Conservation (phyloP, 1,140 invertebrate species). For the Brachionus asplanchnoidis region DNA sequence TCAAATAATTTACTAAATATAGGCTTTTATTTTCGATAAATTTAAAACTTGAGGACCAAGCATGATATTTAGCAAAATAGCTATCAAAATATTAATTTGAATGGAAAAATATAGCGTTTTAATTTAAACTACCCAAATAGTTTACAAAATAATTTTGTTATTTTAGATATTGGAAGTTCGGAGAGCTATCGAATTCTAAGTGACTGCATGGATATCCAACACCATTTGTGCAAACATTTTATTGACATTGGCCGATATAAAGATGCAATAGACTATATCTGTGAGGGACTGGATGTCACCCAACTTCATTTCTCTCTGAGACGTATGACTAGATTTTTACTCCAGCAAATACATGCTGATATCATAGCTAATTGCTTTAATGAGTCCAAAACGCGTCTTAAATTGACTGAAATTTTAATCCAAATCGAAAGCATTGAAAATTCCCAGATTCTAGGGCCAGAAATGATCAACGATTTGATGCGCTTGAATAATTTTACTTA, state of each 20-base stretch:
- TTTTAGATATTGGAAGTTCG: constrained; percentile 6
- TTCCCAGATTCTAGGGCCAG: neutral
- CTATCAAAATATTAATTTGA: neutral
- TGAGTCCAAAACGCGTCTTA: neutral
- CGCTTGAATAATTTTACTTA: neutral
- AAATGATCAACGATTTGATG: neutral
- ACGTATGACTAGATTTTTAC: neutral
- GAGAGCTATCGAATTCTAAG: constrained; percentile 16
- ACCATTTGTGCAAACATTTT: constrained; percentile 28
- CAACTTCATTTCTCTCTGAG: neutral
- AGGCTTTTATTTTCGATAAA: no score
- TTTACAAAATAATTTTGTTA: neutral
- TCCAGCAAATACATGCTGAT: constrained; percentile 16
- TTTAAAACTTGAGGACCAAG: no score
- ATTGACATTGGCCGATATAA: constrained; percentile 18
- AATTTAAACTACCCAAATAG: neutral
- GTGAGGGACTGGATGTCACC: neutral
- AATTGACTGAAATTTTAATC: constrained; percentile 9
- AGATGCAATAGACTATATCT: constrained; percentile 15
- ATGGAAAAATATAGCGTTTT: neutral
- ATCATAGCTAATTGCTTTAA: constrained; percentile 16
- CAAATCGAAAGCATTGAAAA: neutral
- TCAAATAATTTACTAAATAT: no score
- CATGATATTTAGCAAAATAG: no score
- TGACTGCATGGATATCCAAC: constrained; percentile 9